phyloP scores from a whole-genome alignment of 2,797 vertebrate genomes.

The Iguana delicatissima region DNA sequence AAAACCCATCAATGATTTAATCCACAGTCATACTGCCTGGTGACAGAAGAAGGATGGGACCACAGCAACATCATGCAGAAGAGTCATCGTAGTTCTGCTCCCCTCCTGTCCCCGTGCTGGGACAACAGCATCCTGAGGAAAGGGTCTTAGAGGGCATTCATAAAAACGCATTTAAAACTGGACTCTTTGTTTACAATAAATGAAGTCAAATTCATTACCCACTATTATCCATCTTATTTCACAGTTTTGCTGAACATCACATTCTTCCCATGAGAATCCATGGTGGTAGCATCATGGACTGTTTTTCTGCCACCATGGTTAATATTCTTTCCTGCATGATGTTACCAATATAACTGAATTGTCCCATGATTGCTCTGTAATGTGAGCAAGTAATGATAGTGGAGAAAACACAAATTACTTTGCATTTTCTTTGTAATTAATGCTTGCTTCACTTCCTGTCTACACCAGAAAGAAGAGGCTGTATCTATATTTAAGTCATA shows the following conservation, averaged over 20 bases:
- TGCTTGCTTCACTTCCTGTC: conserved; percentile 42
- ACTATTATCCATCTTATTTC: neutral
- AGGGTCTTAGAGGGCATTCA: neutral
- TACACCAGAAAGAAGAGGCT: conserved; percentile 37
- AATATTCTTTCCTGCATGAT: conserved; percentile 31
- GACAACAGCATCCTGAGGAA: too few relatives aligned
- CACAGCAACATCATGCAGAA: too few relatives aligned
- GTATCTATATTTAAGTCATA: conserved; percentile 26
- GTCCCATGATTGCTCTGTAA: conserved; percentile 26
- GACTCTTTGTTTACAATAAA: neutral
- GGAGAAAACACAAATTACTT: conserved; percentile 51
- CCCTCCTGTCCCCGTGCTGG: too few relatives aligned
- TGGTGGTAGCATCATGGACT: neutral
- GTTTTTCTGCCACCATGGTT: neutral
- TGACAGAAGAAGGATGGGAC: too few relatives aligned
- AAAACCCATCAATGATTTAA: too few relatives aligned
- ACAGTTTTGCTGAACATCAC: neutral
- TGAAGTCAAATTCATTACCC: neutral
- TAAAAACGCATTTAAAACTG: neutral
- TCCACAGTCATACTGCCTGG: too few relatives aligned
- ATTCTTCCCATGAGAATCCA: neutral
- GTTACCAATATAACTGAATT: conserved; percentile 31
- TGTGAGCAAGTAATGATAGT: conserved; percentile 34
- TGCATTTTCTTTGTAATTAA: conserved; percentile 52
- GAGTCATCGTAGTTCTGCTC: too few relatives aligned